Conservation (phyloP, 1,140 invertebrate species). For the Drosophila sproati region DNA sequence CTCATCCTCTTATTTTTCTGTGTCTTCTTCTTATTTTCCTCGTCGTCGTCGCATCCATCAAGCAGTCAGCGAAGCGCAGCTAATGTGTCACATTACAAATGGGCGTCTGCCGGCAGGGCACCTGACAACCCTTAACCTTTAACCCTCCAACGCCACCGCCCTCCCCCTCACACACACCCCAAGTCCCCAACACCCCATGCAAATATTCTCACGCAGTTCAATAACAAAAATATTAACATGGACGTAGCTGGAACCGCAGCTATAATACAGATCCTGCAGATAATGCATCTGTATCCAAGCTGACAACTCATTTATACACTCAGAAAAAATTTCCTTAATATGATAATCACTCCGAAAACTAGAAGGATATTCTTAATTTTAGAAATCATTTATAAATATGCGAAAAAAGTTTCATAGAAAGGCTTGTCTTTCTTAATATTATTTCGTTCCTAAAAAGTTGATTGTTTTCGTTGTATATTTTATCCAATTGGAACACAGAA, state of each 20-base stretch:
- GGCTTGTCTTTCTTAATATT: too few relatives aligned
- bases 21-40: neutral
- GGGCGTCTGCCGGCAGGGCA: constrained; percentile 44
- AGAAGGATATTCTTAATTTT: too few relatives aligned
- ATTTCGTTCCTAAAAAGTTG: too few relatives aligned
- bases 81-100: constrained; percentile 81
- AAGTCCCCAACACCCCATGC: neutral
- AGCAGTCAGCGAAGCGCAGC: constrained; percentile 64
- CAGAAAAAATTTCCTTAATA: neutral
- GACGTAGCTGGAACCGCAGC: neutral
- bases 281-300: too few relatives aligned
- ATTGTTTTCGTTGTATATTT: too few relatives aligned
- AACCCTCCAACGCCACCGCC: neutral
- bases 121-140: constrained; percentile 3
- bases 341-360: too few relatives aligned
- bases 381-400: too few relatives aligned
- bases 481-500: too few relatives aligned
- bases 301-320: neutral
- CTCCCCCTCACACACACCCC: neutral
- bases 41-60: constrained; percentile 64
- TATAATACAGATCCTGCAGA: neutral
- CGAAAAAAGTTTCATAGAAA: too few relatives aligned
- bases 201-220: constrained; percentile 49
- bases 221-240: constrained; percentile 74
- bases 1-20: too few relatives aligned